phyloP scores from a whole-genome alignment of 2,888 invertebrate species.

The Rhynchonema sp. region DNA sequence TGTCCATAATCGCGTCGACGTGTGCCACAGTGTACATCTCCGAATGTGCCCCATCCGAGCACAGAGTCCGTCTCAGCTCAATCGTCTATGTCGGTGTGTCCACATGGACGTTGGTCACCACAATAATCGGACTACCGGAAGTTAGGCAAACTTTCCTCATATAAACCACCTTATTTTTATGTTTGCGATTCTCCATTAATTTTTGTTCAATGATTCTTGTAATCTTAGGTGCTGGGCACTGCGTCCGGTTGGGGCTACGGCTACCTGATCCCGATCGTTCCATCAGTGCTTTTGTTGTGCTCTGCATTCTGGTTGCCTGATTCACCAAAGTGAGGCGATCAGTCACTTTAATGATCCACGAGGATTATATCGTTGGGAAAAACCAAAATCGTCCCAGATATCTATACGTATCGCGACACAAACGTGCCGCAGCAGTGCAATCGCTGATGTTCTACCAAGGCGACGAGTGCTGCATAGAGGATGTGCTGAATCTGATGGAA shows the following conservation, averaged over 20 bases:
- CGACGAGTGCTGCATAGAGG: neutral
- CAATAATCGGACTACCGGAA: neutral
- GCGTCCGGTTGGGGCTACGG: neutral
- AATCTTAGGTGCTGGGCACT: neutral
- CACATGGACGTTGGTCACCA: neutral
- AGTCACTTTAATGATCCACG: too few species aligned
- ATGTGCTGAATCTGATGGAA: neutral
- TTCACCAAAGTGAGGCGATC: neutral
- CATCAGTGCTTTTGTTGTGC: neutral
- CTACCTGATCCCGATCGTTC: neutral
- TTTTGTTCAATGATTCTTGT: too few species aligned
- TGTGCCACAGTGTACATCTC: neutral
- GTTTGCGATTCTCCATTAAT: too few species aligned
- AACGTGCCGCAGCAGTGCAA: neutral
- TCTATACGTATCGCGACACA: neutral
- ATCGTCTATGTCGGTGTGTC: neutral
- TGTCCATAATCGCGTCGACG: neutral
- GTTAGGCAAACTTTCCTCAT: neutral
- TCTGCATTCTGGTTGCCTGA: neutral
- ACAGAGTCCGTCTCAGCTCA: neutral
- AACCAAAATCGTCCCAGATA: too few species aligned
- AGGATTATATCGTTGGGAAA: too few species aligned
- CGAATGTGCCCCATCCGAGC: neutral
- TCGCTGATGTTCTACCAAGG: neutral
- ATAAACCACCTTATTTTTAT: too few species aligned